Conservation (phyloP, 2,797 vertebrate genomes). For the Gymnocypris eckloni region DNA sequence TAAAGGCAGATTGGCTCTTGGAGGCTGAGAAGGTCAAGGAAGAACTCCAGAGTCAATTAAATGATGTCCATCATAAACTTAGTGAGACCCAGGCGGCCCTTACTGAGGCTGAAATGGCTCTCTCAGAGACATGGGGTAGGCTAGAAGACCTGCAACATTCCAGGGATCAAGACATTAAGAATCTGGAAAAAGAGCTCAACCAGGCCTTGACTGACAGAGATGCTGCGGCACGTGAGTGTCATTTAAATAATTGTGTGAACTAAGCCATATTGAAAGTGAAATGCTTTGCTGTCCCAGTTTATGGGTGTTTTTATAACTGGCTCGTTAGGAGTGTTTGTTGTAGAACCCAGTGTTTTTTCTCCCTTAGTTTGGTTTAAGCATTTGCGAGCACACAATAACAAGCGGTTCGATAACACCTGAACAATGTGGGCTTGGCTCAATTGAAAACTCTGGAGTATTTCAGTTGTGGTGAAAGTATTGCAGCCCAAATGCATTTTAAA, state of each 20-base stretch:
- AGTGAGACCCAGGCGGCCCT: conserved; percentile 69
- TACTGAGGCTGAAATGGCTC: conserved; percentile 66
- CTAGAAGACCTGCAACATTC: conserved; percentile 75
- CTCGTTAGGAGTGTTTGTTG: background rate
- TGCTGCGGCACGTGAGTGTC: conserved; percentile 82
- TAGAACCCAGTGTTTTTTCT: background rate
- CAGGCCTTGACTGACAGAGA: conserved; percentile 79
- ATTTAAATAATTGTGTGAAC: conserved; percentile 55
- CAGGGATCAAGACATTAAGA: conserved; percentile 74
- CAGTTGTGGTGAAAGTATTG: background rate
- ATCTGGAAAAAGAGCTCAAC: conserved; percentile 77
- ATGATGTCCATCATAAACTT: conserved; percentile 67
- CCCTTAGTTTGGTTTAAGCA: background rate
- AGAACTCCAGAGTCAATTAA: conserved; percentile 51
- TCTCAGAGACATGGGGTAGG: conserved; percentile 68
- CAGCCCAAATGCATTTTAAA: background rate
- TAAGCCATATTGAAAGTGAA: background rate
- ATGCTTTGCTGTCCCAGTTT: background rate
- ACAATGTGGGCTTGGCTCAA: background rate
- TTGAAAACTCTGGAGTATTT: background rate
- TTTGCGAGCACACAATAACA: background rate
- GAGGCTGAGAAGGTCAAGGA: conserved; percentile 70
- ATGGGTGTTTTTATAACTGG: background rate
- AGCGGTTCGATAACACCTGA: background rate
- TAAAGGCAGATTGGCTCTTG: conserved; percentile 75